Base-by-base conservation (phyloP, 2,113 vertebrate genomes). In the Oncorhynchus clarkii region DNA sequence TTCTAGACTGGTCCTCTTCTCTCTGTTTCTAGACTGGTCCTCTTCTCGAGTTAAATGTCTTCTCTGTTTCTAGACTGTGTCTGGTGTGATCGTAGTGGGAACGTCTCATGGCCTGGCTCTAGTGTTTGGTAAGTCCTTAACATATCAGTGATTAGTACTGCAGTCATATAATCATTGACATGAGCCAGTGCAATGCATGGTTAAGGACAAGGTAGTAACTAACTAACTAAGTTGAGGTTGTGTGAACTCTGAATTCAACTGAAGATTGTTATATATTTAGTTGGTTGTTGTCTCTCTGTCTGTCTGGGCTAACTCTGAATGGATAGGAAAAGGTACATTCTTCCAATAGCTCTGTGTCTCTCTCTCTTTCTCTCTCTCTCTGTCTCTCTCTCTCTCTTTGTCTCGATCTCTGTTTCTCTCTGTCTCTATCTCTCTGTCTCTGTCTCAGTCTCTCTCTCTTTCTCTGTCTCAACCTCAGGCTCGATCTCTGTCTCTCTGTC, bases 51-150 rank as follows among this genome's bases (percentile, higher is more conserved):
- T 24, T 24, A 24, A 24, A 24, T 24, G 22, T 24, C 22, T 24
- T 26, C 26, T 27, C 26, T 27, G 26, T 27, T 27, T 27, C 26
- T 27, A 27, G 0, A 96, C 96, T 4, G 94, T 98, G 74, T 95
- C 96, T 2, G 96, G 93, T 75, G 94, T 99, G 64, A 97, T 99
- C 76, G 96, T 95, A 45, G 97, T 99, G 81, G 98, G 98, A n/a
- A 99, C 98, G 0, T 98, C 98, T 74, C 98, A 99, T 86, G 98
- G 98, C 66, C 86, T 99, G 84, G 96, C 96, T 22, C 88, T 99
- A 76, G 95, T 99, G 85, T 99, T 99, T 86, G 98, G 98, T 99
- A 94, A 97, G 95, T 92, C 8, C 3, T 22, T 67, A 3, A 67
- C 64, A 66, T 13, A 31, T 8, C 9, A 12, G 2, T 66, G 24